Conservation (phyloP, 1,140 invertebrate species). For the Lordiphosa stackelbergi region DNA sequence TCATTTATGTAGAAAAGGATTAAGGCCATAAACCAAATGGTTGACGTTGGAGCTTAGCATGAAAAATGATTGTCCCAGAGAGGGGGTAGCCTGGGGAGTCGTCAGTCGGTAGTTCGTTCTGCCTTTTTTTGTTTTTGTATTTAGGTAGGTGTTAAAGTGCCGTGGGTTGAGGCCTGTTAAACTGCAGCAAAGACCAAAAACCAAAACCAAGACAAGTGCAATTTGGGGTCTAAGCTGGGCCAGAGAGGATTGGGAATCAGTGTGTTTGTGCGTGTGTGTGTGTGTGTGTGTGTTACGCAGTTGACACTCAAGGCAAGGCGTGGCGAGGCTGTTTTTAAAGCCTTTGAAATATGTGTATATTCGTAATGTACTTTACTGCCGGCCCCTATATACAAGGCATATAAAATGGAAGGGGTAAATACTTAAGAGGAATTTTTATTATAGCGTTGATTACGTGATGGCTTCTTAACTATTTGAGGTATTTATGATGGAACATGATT, state of each 20-base stretch:
- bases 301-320: slow-evolving; percentile 24
- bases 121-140: slow-evolving; percentile 18
- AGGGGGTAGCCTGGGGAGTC: slow-evolving; percentile 18
- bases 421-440: slow-evolving; percentile 7
- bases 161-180: slow-evolving; percentile 37
- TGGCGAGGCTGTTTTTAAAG: slow-evolving; percentile 22
- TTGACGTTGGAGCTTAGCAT: slow-evolving; percentile 73
- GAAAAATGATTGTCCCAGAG: slow-evolving; percentile 67
- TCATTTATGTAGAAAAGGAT: slow-evolving; percentile 75
- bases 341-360: slow-evolving; percentile 38
- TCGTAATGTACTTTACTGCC: slow-evolving; percentile 9
- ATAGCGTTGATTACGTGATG: slow-evolving; percentile 3
- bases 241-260: neutral
- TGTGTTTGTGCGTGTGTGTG: neutral
- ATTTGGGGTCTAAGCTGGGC: slow-evolving; percentile 20
- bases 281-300: slow-evolving; percentile 2
- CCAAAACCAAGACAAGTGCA: slow-evolving; percentile 34
- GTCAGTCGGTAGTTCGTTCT: slow-evolving; percentile 39
- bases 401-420: slow-evolving; percentile 4
- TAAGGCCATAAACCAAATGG: slow-evolving; percentile 74
- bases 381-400: neutral
- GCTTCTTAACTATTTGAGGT: too few relatives aligned
- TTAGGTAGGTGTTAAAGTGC: slow-evolving; percentile 71
- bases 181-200: slow-evolving; percentile 7
- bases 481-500: too few relatives aligned